phyloP scores from a whole-genome alignment of 2,888 invertebrate genomes.

The Theretra japonica region DNA sequence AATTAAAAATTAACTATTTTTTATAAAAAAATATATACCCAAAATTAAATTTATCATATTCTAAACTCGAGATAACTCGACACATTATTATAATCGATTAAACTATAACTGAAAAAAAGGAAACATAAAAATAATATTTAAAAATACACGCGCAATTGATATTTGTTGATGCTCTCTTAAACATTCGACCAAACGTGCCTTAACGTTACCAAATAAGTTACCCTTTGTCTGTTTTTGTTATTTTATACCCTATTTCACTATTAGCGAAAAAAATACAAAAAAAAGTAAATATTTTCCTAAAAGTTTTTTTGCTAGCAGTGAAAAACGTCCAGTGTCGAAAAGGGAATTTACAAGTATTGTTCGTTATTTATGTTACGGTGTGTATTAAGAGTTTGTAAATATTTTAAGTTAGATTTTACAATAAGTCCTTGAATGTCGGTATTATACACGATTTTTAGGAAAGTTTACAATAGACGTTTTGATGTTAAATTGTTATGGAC shows the following conservation, averaged over 20 bases:
- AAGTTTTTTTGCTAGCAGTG: slow-evolving; percentile 29
- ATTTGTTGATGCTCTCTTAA: slow-evolving; percentile 26
- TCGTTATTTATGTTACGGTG: slow-evolving; percentile 39
- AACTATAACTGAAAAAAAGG: background rate
- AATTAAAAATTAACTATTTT: no score
- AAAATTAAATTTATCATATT: no score
- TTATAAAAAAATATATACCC: background rate
- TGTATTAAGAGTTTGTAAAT: slow-evolving; percentile 29
- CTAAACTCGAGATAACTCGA: no score
- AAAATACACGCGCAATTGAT: background rate
- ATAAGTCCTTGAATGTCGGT: slow-evolving; percentile 3
- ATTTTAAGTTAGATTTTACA: slow-evolving; percentile 8
- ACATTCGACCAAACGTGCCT: slow-evolving; percentile 19
- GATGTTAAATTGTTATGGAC: slow-evolving; percentile 29
- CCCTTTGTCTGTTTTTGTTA: slow-evolving; percentile 34
- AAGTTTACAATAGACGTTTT: background rate
- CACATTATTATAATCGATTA: background rate
- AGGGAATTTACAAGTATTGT: slow-evolving; percentile 47
- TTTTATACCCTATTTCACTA: background rate
- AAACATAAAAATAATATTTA: background rate
- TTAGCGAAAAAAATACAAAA: background rate
- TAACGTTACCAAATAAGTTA: slow-evolving; percentile 34
- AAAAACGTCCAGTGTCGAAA: slow-evolving; percentile 34
- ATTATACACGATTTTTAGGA: background rate
- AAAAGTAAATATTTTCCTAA: background rate